These are phyloP conservation scores for Laupala kohalensis DNA, from an alignment of 1,140 invertebrate genomes.

Conservation along the genomic window DNA sequence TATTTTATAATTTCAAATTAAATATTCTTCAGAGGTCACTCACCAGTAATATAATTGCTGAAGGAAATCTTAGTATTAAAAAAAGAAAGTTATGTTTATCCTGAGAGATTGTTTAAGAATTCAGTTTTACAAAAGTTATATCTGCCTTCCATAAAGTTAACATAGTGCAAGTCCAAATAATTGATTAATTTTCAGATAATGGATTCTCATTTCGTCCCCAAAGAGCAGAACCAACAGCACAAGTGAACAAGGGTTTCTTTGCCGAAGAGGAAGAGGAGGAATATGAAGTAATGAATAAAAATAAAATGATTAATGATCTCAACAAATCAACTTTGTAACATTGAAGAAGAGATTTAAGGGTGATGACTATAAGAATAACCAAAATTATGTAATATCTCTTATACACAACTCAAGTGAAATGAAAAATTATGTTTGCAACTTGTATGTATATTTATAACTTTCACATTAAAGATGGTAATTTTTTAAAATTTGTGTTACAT, in stretches of 20 bases:
- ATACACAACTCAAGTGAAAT: neutral
- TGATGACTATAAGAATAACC: neutral
- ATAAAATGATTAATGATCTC: neutral
- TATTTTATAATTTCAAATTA: neutral
- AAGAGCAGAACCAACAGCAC: no score
- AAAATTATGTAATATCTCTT: neutral
- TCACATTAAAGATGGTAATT: no score
- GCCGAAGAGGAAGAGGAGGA: neutral
- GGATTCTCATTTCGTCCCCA: no score
- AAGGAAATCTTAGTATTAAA: neutral
- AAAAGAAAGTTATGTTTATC: no score
- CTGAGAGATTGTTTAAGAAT: no score
- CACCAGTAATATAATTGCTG: neutral
- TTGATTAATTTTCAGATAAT: no score
- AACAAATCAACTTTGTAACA: neutral
- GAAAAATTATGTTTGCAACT: neutral
- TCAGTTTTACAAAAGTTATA: no score
- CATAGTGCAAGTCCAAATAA: no score
- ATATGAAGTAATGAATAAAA: neutral
- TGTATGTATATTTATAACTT: no score
- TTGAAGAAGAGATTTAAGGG: neutral
- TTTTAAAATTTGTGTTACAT: no score
- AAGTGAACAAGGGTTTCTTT: neutral
- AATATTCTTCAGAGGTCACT: neutral
- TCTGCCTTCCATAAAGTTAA: no score